Base-by-base conservation (phyloP, 2,797 vertebrate species). In the Pseudotriccus pelzelni region DNA sequence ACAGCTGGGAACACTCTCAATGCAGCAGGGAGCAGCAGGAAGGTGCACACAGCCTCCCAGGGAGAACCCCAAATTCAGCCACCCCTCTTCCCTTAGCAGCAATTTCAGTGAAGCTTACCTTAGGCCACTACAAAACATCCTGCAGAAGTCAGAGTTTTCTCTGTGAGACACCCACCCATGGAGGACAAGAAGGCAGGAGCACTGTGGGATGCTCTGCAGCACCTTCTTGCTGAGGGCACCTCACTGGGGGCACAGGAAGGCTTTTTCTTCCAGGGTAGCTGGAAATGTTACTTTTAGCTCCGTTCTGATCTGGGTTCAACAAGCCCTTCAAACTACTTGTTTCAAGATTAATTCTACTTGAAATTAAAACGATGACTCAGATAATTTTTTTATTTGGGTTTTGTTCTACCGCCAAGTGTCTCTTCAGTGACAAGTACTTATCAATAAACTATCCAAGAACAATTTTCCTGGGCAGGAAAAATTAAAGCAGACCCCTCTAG, bases 211-310 rank as follows among this genome's bases (percentile, higher is more conserved):
- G 59, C 16, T 73, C 70, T 58, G 58, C n/a, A 79, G 66, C 25
- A 72, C 13, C 25, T 77, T 63, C 64, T 36, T 14, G 37, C 56
- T 22, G 18, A 56, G 10, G 22, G 39, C 6, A 9, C 7, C 28
- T 59, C 0, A 0, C 25, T 12, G 30, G 7, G 9, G 15, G 6
- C 55, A 52, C 0, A 13, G 44, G 7, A 55, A 34, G 12, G 34
- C 18, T 58, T 69, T 7, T 4, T 30, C 53, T 11, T 56, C 28
- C 30, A 0, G 1, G 9, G 30, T 32, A 78, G 44, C 36, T 69
- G 36, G 20, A 86, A 83, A 58, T 6, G 6, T 17, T 44, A 67
- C 41, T 68, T 78, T 28, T 44, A 74, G 27, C 22, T 87, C 46
- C 15, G 16, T 53, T 89, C 44, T 25, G 36, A 58, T 34, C 14